Base-by-base conservation (phyloP, 2,797 vertebrate genomes). In the Catostomus latipinnis region DNA sequence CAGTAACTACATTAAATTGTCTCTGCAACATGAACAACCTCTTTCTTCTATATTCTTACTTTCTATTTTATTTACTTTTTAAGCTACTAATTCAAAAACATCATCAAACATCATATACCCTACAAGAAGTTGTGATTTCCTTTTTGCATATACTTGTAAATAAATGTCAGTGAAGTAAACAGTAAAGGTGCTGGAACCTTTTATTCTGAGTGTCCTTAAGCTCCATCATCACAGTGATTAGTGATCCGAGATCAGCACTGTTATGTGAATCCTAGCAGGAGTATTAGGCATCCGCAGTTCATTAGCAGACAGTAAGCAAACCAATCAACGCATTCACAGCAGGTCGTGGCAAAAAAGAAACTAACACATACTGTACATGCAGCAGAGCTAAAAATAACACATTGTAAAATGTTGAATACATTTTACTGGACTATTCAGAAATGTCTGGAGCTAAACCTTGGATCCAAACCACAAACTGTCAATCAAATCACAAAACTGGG, bases 281-380 rank as follows among this genome's bases (percentile, higher is more conserved):
- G 11, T 18, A 5, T 73, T 45, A 52, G 6, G 45, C 12, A 62
- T 63, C 70, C 18, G 12, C 16, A 54, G 61, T 52, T 82, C 67
- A 63, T 86, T 81, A 84, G 45, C 60, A 54, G 8, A 61, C 13
- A 10, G 16, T 34, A 75, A 76, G 58, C 8, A 53, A 50, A 22
- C 53, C 60, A 58, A 83, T 76, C 69, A 84, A 67, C 76, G 49
- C 74, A 54, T 65, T 53, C 69, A 79, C 81, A 61, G 60, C 70
- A 67, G 65, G 14, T 81, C 50, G 52, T 50, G 70, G 34, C 50
- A 67, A 6, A 46, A 49, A 14, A 34, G 3, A 50, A 70, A 34
- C 22, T 61, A 75, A 75, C 65, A 77, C 62, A 56, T n/a, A 4
- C 49, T 34, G 50, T 18, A 43, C 61, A 69, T 11, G 16, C 6